phyloP scores from a whole-genome alignment of 2,888 invertebrate genomes.

The Meganola albula region DNA sequence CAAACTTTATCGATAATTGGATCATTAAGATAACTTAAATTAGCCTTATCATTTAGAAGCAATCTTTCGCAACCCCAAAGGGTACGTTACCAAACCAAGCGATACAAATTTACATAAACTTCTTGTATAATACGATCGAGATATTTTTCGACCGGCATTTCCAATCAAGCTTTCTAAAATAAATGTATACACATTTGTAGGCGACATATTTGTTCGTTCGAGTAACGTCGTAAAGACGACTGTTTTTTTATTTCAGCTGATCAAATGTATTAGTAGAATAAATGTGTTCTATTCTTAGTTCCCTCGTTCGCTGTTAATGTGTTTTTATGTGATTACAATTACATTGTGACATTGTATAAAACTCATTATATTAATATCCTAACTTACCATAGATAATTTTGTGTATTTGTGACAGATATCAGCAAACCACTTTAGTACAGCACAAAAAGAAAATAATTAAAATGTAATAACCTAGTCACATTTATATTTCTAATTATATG shows the following conservation, averaged over 20 bases:
- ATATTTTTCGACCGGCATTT: slow-evolving; percentile 9
- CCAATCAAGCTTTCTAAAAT: slow-evolving; percentile 24
- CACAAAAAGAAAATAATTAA: slow-evolving; percentile 21
- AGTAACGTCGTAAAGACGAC: no score
- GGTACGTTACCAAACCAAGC: neutral
- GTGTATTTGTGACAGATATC: slow-evolving; percentile 13
- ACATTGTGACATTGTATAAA: slow-evolving; percentile 12
- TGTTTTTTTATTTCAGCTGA: slow-evolving; percentile 31
- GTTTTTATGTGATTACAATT: slow-evolving; percentile 21
- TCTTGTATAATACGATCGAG: slow-evolving; percentile 12
- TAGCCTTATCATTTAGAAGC: neutral
- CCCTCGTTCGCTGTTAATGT: slow-evolving; percentile 24
- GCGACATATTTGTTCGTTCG: no score
- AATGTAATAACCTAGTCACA: slow-evolving; percentile 31
- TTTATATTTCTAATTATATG: slow-evolving; percentile 25
- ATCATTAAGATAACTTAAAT: neutral
- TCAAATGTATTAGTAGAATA: slow-evolving; percentile 29
- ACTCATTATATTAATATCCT: neutral
- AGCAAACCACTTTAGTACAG: slow-evolving; percentile 23
- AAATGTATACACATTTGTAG: slow-evolving; percentile 17
- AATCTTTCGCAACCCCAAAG: slow-evolving; percentile 1
- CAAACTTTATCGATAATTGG: neutral
- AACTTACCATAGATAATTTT: slow-evolving; percentile 34
- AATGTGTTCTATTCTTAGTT: slow-evolving; percentile 34
- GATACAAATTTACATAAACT: slow-evolving; percentile 16